phyloP scores from a whole-genome alignment of 2,888 invertebrate species.

The Hirtodrosophila duncani region DNA sequence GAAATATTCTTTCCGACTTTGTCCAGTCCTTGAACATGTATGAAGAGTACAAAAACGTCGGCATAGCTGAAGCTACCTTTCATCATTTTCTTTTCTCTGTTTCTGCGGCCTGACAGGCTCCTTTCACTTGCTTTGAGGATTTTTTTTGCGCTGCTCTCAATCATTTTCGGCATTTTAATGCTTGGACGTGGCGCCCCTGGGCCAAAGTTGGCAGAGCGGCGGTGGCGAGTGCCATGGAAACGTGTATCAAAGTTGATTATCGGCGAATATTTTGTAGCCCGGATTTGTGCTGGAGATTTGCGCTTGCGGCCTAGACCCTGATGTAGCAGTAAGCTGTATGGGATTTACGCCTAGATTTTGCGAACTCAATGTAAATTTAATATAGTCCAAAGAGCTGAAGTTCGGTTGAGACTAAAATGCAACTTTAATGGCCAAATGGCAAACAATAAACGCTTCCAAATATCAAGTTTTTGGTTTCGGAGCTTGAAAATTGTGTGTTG shows the following conservation, averaged over 20 bases:
- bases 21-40: too few species aligned
- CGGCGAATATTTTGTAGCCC: slow-evolving; percentile 54
- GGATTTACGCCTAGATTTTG: slow-evolving; percentile 54
- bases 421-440: slow-evolving; percentile 39
- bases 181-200: slow-evolving; percentile 11
- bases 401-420: slow-evolving; percentile 39
- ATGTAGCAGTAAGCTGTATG: slow-evolving; percentile 26
- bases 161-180: slow-evolving; percentile 49
- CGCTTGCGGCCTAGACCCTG: slow-evolving; percentile 54
- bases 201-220: slow-evolving; percentile 1
- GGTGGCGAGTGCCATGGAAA: slow-evolving; percentile 10
- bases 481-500: slow-evolving; percentile 30
- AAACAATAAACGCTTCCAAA: slow-evolving; percentile 36
- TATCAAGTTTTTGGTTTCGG: slow-evolving; percentile 21
- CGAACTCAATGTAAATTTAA: slow-evolving; percentile 39
- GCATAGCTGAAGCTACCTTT: too few species aligned
- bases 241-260: slow-evolving; percentile 67
- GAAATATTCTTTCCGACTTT: too few species aligned
- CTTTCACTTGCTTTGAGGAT: slow-evolving; percentile 33
- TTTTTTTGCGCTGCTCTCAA: slow-evolving; percentile 47
- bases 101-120: too few species aligned
- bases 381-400: too few species aligned
- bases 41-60: too few species aligned
- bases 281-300: slow-evolving; percentile 54
- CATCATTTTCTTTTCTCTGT: too few species aligned